Evolutionary conservation across 2,888 invertebrate genomes (phyloP).

Genomic region (Crepidodera aurea): DNA sequence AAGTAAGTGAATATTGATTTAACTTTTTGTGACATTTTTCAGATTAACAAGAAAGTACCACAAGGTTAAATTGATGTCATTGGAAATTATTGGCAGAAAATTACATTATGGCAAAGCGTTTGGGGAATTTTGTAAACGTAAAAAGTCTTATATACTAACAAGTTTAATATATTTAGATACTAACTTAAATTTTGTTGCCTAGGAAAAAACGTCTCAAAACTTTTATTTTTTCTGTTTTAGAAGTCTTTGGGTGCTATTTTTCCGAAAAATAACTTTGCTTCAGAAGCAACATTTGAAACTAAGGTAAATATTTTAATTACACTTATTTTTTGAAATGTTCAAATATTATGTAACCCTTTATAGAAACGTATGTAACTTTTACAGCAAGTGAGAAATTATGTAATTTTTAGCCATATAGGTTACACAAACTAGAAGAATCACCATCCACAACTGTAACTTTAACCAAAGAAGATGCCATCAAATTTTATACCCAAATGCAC

Average conservation of each 20-base stretch:
- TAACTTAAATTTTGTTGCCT: too few relatives aligned
- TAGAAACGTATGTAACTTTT: too few relatives aligned
- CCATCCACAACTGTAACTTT: conserved; percentile 78
- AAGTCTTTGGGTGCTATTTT: conserved; percentile 54
- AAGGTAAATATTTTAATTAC: conserved; percentile 59
- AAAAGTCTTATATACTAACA: conserved; percentile 23
- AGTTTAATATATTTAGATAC: conserved; percentile 29
- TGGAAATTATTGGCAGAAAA: conserved; percentile 26
- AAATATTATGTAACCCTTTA: background rate
- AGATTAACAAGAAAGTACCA: conserved; percentile 18
- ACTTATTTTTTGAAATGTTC: background rate
- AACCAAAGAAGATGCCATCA: conserved; percentile 84
- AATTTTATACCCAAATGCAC: conserved; percentile 81
- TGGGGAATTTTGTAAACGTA: conserved; percentile 47
- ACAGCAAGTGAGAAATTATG: too few relatives aligned
- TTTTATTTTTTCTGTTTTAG: conserved; percentile 48
- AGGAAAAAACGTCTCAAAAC: conserved; percentile 31
- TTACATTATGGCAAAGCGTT: conserved; percentile 45
- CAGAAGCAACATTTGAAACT: conserved; percentile 70
- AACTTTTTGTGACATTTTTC: conserved; percentile 33
- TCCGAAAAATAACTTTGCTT: conserved; percentile 63
- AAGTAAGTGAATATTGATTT: conserved; percentile 58
- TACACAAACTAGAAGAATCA: conserved; percentile 88
- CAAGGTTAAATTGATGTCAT: conserved; percentile 53
- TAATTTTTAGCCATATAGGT: conserved; percentile 77